Percentiles rank a stretch among this genome's conserved stretches.
These are phyloP conservation scores for Pelodytes ibericus DNA, from an alignment of 2,797 vertebrate genomes.

Conservation along the genomic window DNA sequence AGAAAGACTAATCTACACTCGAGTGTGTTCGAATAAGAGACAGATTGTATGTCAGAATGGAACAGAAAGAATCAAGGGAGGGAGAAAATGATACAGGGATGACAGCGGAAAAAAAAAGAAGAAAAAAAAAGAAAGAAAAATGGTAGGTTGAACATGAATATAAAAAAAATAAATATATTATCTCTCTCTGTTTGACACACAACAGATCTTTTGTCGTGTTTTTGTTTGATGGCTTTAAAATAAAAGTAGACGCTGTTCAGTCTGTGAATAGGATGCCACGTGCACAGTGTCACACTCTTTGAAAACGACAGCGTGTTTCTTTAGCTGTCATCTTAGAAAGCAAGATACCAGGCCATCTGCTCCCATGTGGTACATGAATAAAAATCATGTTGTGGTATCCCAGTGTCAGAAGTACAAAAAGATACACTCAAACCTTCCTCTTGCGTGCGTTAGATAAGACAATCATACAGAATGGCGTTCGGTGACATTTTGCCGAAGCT, in stretches of 20 bases:
- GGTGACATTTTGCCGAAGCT: slow-evolving; percentile 8
- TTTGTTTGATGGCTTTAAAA: slow-evolving; percentile 41
- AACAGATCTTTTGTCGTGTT: slow-evolving; percentile 49
- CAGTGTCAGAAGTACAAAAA: slow-evolving; percentile 6
- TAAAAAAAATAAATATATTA: slow-evolving; percentile 38
- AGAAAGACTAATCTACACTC: slow-evolving; percentile 45
- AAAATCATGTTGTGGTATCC: slow-evolving; percentile 28
- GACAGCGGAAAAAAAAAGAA: slow-evolving; percentile 35
- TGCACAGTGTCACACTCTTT: slow-evolving; percentile 19
- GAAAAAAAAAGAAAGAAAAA: slow-evolving; percentile 6
- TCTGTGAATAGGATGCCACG: slow-evolving; percentile 22
- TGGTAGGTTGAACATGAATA: slow-evolving; percentile 32
- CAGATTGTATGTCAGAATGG: slow-evolving; percentile 11
- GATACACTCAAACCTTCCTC: background rate
- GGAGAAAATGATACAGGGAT: slow-evolving; percentile 35
- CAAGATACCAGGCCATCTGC: background rate
- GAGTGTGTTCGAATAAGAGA: slow-evolving; percentile 1
- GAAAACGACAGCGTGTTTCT: slow-evolving; percentile 42
- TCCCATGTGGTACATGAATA: slow-evolving; percentile 39
- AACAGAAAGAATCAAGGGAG: slow-evolving; percentile 12
- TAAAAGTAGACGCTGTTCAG: slow-evolving; percentile 20
- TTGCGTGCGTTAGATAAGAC: background rate
- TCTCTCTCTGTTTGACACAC: slow-evolving; percentile 31
- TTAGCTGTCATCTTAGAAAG: slow-evolving; percentile 35
- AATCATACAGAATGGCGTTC: background rate